Evolutionary conservation across 2,797 vertebrate genomes (phyloP).

Genomic region (Enteromius trimaculatus): DNA sequence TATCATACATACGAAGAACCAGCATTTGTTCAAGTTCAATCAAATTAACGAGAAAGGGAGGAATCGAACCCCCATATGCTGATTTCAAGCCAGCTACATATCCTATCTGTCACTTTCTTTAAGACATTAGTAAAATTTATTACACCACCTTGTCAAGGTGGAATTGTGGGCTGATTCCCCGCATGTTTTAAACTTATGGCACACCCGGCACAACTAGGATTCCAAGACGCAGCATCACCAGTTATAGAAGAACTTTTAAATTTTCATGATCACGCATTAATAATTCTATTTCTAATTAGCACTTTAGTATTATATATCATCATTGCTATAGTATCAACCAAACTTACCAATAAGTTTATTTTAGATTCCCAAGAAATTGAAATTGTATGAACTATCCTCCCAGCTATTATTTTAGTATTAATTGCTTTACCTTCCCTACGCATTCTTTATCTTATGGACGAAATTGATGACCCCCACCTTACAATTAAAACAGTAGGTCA

Average conservation of each 20-base stretch:
- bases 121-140: constrained; percentile 37
- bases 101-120: no score
- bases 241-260: constrained; percentile 68
- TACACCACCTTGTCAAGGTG: constrained; percentile 65
- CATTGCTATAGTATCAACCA: constrained; percentile 34
- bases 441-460: constrained; percentile 63
- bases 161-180: constrained; percentile 55
- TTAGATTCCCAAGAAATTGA: constrained; percentile 66
- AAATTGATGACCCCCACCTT: constrained; percentile 60
- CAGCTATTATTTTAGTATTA: neutral
- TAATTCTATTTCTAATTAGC: constrained; percentile 61
- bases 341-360: constrained; percentile 59
- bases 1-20: no score
- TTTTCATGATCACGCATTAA: constrained; percentile 65
- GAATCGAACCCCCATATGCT: no score
- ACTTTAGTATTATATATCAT: constrained; percentile 61
- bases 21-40: no score
- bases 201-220: constrained; percentile 64
- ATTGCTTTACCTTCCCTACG: constrained; percentile 62
- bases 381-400: constrained; percentile 59
- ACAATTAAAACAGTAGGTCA: constrained; percentile 64
- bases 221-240: constrained; percentile 71
- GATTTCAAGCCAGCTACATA: no score
- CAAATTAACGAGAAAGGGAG: no score
- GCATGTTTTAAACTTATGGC: constrained; percentile 63